Conservation (phyloP, 2,113 vertebrate genomes). For the Patagioenas fasciata region DNA sequence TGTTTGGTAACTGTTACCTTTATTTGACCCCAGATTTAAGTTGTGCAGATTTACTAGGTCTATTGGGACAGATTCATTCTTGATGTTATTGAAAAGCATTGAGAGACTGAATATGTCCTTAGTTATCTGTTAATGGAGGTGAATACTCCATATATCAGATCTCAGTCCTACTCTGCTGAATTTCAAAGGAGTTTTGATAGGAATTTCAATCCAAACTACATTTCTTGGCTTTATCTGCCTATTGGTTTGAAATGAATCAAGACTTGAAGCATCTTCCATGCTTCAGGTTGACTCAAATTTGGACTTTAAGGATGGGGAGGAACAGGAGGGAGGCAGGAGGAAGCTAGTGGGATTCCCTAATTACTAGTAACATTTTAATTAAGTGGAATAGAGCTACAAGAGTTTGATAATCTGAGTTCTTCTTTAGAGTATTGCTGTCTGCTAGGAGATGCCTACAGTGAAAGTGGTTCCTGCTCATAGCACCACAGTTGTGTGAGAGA, state of each 20-base stretch:
- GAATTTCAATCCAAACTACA: background rate
- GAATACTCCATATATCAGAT: background rate
- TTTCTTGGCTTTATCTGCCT: background rate
- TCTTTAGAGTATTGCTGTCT: background rate
- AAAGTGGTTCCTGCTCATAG: background rate
- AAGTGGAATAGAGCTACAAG: background rate
- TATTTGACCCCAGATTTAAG: background rate
- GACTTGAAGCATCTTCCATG: background rate
- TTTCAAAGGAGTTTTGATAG: background rate
- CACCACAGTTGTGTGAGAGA: background rate
- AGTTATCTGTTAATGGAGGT: background rate
- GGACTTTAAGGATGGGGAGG: background rate
- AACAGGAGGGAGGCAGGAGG: background rate
- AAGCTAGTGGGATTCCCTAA: background rate
- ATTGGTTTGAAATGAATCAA: background rate
- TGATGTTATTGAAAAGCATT: background rate
- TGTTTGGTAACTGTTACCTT: background rate
- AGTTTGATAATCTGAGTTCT: background rate
- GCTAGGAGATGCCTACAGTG: background rate
- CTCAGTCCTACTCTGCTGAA: background rate
- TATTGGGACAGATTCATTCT: background rate
- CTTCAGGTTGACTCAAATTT: background rate
- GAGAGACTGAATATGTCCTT: background rate
- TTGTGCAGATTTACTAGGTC: background rate
- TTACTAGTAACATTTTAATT: background rate